Conservation (phyloP, 2,888 invertebrate species). For the Macrophya annulata region DNA sequence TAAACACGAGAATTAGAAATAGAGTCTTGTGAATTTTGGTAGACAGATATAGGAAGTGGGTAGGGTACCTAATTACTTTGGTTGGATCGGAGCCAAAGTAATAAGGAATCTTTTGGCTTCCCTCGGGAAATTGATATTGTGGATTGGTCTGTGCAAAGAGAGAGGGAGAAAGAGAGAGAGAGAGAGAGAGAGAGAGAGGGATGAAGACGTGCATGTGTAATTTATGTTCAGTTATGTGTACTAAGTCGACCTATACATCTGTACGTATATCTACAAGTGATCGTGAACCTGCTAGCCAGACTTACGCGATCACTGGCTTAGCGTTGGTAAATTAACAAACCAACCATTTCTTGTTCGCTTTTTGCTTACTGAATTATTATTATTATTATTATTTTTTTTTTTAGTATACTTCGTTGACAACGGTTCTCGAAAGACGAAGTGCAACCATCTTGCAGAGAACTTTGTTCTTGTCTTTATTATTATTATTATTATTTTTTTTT, state of each 20-base stretch:
- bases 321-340: slow-evolving; percentile 25
- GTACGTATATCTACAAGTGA: background rate
- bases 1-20: slow-evolving; percentile 21
- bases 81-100: slow-evolving; percentile 48
- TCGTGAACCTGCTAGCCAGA: slow-evolving; percentile 5
- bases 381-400: background rate
- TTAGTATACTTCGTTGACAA: background rate
- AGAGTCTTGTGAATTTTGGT: slow-evolving; percentile 27
- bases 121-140: slow-evolving; percentile 51
- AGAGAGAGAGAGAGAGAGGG: background rate
- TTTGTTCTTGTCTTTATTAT: background rate
- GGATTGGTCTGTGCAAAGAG: slow-evolving; percentile 19
- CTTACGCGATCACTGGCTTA: background rate
- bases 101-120: slow-evolving; percentile 50
- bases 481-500: background rate
- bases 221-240: slow-evolving; percentile 6
- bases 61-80: slow-evolving; percentile 46
- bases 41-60: background rate
- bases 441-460: background rate
- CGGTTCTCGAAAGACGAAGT: background rate
- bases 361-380: background rate
- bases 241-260: background rate
- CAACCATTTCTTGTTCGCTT: background rate
- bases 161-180: background rate
- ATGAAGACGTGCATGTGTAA: slow-evolving; percentile 18